Percentiles rank a stretch among this genome's conserved stretches.
Conservation (phyloP, 1,140 invertebrate genomes). For the Orchesella cincta region DNA sequence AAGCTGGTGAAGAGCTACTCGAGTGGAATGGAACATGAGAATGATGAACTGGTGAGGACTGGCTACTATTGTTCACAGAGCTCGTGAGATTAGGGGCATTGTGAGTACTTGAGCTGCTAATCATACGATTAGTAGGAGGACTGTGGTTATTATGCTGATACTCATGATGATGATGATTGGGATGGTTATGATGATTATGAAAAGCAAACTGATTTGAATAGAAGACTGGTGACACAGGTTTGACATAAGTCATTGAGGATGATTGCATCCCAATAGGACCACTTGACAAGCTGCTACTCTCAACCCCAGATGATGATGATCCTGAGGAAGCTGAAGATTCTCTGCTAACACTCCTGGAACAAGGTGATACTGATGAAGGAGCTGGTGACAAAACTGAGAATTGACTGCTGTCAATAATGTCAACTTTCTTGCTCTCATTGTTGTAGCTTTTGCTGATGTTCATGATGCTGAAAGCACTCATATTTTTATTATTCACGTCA, state of each 20-base stretch:
- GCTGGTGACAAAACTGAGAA: conserved; percentile 36
- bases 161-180: neutral
- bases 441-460: neutral
- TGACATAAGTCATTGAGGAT: conserved; percentile 43
- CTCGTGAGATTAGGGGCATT: neutral
- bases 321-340: conserved; percentile 11
- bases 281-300: conserved; percentile 9
- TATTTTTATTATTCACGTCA: conserved; percentile 29
- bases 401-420: conserved; percentile 27
- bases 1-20: neutral
- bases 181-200: neutral
- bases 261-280: conserved; percentile 25
- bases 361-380: conserved; percentile 26
- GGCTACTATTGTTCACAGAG: neutral
- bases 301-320: conserved; percentile 25
- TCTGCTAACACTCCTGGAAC: conserved; percentile 21
- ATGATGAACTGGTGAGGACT: neutral
- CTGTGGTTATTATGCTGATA: conserved; percentile 20
- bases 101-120: conserved; percentile 5
- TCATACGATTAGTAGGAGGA: neutral
- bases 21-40: conserved; percentile 19
- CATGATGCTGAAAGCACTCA: conserved; percentile 13
- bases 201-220: conserved; percentile 40
- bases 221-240: conserved; percentile 25
- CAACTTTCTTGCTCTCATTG: neutral